phyloP scores from a whole-genome alignment of 2,113 vertebrate genomes.

The Malurus melanocephalus region DNA sequence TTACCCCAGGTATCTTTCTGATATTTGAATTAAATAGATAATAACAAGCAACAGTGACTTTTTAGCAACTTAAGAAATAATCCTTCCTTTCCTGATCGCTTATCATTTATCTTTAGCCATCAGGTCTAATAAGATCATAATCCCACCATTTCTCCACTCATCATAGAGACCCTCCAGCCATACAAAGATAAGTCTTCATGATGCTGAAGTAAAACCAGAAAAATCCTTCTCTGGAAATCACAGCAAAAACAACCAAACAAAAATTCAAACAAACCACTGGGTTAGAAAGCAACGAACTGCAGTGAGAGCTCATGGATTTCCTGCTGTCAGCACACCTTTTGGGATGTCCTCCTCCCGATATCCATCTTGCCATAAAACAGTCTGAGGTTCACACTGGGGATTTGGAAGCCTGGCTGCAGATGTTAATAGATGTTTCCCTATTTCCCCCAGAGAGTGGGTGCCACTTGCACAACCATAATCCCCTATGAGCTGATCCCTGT shows the following conservation, averaged over 20 bases:
- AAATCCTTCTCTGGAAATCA: neutral
- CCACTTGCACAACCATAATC: neutral
- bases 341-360: neutral
- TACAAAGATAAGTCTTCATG: neutral
- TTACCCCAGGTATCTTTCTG: neutral
- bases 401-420: neutral
- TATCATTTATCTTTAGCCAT: neutral
- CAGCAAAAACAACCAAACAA: neutral
- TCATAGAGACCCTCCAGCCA: neutral
- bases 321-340: neutral
- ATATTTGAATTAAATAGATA: constrained; percentile 14
- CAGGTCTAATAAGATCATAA: neutral
- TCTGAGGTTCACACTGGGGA: neutral
- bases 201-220: neutral
- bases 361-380: neutral
- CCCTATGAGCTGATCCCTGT: neutral
- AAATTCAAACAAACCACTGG: neutral
- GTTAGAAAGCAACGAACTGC: fast-evolving
- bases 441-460: neutral
- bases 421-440: neutral
- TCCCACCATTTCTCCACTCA: neutral
- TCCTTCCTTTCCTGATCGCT: neutral
- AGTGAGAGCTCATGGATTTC: neutral
- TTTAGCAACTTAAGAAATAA: constrained; percentile 4
- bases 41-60: neutral